Percentiles rank a stretch among this genome's conserved stretches.
phyloP scores from a whole-genome alignment of 2,113 vertebrate genomes.

The Paradisaea rubra region DNA sequence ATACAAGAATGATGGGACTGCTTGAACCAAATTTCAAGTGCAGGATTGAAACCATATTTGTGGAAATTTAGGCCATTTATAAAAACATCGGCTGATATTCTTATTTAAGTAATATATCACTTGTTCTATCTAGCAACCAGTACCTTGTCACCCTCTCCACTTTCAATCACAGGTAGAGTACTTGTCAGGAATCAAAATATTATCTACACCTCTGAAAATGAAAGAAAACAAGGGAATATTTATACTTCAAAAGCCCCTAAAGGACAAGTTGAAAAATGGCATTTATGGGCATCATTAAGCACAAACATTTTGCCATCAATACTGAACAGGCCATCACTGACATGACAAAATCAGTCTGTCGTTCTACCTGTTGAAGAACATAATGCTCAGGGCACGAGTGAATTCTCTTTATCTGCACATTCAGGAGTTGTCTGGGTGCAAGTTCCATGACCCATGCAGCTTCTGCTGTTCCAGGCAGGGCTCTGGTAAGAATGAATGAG shows the following conservation, averaged over 20 bases:
- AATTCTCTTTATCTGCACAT: background rate
- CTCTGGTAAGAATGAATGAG: background rate
- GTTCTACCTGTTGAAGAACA: background rate
- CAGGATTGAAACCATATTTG: background rate
- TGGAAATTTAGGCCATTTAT: background rate
- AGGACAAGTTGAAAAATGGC: background rate
- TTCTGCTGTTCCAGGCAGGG: background rate
- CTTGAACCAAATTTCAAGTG: background rate
- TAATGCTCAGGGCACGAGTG: background rate
- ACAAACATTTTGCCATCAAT: background rate
- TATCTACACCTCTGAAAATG: background rate
- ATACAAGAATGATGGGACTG: background rate
- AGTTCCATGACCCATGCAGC: background rate
- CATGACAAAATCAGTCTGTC: background rate
- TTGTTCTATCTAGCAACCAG: background rate
- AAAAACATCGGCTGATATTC: background rate
- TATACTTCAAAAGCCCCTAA: background rate
- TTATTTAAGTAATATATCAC: background rate
- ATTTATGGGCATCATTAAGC: constrained; percentile 6
- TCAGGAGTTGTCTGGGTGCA: background rate
- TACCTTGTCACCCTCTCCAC: background rate
- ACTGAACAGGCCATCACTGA: background rate
- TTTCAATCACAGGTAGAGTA: background rate
- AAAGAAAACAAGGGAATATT: background rate
- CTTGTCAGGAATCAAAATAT: background rate